phyloP scores from a whole-genome alignment of 2,113 vertebrate species.

The Colistium nudipinnis region DNA sequence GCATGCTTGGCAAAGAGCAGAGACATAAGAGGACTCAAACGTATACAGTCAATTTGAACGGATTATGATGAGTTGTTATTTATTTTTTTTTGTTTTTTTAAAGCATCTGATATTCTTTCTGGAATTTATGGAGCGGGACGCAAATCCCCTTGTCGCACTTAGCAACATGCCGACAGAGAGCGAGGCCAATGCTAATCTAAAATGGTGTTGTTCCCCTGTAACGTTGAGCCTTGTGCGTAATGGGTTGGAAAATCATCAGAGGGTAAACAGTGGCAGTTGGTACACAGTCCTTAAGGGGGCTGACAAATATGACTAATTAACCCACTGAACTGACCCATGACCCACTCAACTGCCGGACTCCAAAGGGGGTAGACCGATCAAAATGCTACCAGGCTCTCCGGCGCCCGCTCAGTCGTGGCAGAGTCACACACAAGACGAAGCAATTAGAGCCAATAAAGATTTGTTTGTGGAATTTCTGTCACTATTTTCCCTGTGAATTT shows the following conservation, averaged over 20 bases:
- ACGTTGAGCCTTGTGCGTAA: slow-evolving; percentile 53
- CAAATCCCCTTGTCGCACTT: slow-evolving; percentile 1
- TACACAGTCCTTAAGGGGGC: slow-evolving; percentile 41
- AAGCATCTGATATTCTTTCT: neutral
- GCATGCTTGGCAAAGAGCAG: too few relatives aligned
- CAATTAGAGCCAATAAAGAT: neutral
- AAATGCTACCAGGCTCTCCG: slow-evolving; percentile 22
- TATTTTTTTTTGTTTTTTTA: too few relatives aligned
- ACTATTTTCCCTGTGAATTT: neutral
- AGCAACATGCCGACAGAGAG: slow-evolving; percentile 1
- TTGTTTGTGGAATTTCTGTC: neutral
- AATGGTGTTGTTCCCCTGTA: slow-evolving; percentile 21
- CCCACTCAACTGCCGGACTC: slow-evolving; percentile 37
- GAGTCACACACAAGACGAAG: slow-evolving; percentile 33
- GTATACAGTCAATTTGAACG: neutral
- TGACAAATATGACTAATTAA: slow-evolving; percentile 73
- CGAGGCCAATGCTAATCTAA: slow-evolving; percentile 22
- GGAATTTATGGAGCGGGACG: neutral
- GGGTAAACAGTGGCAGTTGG: slow-evolving; percentile 67
- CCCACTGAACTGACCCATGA: slow-evolving; percentile 59
- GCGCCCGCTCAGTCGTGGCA: slow-evolving; percentile 15
- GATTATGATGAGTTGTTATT: too few relatives aligned
- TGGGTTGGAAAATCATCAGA: slow-evolving; percentile 59
- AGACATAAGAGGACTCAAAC: neutral
- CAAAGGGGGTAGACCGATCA: slow-evolving; percentile 36